These are phyloP conservation scores for Clarias fuscus DNA, from an alignment of 2,797 vertebrate genomes.

Conservation along the genomic window DNA sequence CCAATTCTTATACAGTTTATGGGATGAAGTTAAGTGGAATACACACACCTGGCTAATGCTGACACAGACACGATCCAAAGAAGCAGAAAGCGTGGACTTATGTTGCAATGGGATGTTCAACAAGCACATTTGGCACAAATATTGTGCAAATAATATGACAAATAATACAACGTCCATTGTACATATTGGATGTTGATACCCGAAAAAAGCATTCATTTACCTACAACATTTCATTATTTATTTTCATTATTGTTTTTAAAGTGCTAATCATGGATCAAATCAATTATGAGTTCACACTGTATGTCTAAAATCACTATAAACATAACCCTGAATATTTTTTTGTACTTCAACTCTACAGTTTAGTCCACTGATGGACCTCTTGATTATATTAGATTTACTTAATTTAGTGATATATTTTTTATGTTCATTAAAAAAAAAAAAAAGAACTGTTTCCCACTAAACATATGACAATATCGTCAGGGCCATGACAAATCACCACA, in stretches of 20 bases:
- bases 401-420: not conserved
- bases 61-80: no score
- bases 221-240: not conserved
- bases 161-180: not conserved
- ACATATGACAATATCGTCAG: not conserved
- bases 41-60: no score
- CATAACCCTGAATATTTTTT: not conserved
- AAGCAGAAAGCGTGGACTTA: not conserved
- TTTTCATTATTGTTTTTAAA: not conserved
- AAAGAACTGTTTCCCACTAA: constrained; percentile 8
- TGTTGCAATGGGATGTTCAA: not conserved
- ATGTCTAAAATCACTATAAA: not conserved
- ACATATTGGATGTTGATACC: not conserved
- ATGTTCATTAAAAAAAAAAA: not conserved
- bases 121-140: not conserved
- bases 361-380: not conserved
- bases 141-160: not conserved
- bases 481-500: constrained; percentile 57
- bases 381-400: not conserved
- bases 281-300: not conserved
- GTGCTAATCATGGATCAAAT: not conserved
- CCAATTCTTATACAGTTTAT: no score
- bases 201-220: not conserved
- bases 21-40: no score
- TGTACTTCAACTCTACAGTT: not conserved